Evolutionary conservation across 2,113 vertebrate genomes (phyloP).

Genomic region (Indicator maculatus): DNA sequence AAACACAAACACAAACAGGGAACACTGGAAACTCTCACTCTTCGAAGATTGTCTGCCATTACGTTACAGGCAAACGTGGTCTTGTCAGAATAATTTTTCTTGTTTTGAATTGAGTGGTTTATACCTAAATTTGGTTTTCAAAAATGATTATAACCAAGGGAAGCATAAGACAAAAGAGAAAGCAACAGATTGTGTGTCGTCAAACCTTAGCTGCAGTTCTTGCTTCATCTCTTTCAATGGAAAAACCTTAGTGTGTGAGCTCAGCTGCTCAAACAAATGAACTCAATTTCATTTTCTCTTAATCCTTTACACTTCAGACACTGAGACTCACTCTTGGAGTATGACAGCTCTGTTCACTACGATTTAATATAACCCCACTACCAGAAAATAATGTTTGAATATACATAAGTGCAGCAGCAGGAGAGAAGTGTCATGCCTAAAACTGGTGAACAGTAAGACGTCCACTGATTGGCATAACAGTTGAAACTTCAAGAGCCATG

Average conservation of each 20-base stretch:
- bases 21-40: not conserved
- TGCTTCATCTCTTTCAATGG: not conserved
- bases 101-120: not conserved
- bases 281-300: not conserved
- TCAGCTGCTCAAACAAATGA: conserved; percentile 6
- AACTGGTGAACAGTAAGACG: not conserved
- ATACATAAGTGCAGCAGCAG: not conserved
- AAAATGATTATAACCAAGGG: not conserved
- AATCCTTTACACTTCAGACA: conserved; percentile 1
- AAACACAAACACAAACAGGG: not conserved
- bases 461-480: not conserved
- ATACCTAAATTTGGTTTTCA: not conserved
- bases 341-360: not conserved
- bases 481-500: not conserved
- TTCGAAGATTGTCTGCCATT: not conserved
- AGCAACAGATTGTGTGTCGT: not conserved
- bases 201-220: not conserved
- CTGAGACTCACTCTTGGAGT: not conserved
- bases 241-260: not conserved
- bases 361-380: not conserved
- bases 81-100: not conserved
- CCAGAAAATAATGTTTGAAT: not conserved
- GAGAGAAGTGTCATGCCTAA: not conserved
- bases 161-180: not conserved
- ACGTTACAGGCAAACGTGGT: not conserved